Conservation (phyloP, 2,888 invertebrate genomes). For the Ischnus inquisitorius region DNA sequence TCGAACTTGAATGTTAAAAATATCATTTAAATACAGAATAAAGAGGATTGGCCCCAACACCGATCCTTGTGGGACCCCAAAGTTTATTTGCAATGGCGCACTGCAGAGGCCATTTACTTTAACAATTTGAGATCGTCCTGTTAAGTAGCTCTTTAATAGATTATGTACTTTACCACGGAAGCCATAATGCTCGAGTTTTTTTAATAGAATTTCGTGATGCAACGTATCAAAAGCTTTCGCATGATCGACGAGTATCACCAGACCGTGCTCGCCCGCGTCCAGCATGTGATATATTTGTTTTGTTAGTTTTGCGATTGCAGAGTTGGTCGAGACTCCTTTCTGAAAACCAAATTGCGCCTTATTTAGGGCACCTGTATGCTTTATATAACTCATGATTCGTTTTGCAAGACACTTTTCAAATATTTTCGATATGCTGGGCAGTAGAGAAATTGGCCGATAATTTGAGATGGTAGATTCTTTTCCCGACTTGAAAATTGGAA, state of each 20-base stretch:
- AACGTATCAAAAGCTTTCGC: not conserved
- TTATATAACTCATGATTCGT: not conserved
- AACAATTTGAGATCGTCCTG: not conserved
- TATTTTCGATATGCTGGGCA: constrained; percentile 1
- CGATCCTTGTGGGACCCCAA: constrained; percentile 60
- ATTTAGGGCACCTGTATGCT: not conserved
- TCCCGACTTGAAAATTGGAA: constrained; percentile 1
- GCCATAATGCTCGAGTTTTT: not conserved
- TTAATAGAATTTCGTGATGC: not conserved
- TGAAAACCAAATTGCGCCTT: not conserved
- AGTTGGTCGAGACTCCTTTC: not conserved
- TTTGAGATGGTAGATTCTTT: not conserved
- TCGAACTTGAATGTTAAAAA: constrained; percentile 44
- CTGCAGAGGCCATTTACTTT: not conserved
- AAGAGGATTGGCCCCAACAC: constrained; percentile 60
- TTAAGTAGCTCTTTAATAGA: not conserved
- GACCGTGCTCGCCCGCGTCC: not conserved
- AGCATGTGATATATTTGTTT: not conserved
- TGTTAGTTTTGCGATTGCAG: not conserved
- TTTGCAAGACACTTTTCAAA: not conserved
- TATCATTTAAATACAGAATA: constrained; percentile 62
- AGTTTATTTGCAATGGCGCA: constrained; percentile 16
- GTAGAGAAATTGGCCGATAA: not conserved
- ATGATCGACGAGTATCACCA: not conserved
- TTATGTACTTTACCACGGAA: not conserved